Percentiles rank a stretch among this genome's conserved stretches.
Conservation (phyloP, 92 coral and sea anemone genomes). For the Phenganax marumi region DNA sequence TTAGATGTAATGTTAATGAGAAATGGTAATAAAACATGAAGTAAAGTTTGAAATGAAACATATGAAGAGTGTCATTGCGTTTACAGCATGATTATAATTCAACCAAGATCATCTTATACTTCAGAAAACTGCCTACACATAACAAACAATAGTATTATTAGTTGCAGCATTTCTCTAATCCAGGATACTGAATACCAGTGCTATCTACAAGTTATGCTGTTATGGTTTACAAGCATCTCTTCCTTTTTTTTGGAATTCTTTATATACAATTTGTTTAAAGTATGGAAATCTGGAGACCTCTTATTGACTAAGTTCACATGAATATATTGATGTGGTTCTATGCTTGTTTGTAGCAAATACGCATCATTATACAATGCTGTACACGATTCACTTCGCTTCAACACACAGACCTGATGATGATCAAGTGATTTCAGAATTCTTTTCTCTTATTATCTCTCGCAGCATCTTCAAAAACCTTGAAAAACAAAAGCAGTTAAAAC, state of each 20-base stretch:
- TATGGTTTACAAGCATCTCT: no score
- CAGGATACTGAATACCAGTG: neutral
- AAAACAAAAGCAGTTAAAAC: neutral
- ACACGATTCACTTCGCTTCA: conserved; percentile 4
- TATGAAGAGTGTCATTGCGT: neutral
- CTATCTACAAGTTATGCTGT: neutral
- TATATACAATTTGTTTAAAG: neutral
- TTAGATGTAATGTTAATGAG: neutral
- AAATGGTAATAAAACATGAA: neutral
- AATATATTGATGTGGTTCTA: neutral
- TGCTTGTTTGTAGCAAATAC: neutral
- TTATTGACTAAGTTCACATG: neutral
- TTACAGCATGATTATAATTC: neutral
- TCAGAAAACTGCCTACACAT: neutral
- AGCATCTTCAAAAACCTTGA: conserved; percentile 71
- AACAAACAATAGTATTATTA: neutral
- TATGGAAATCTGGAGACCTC: no score
- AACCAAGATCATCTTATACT: neutral
- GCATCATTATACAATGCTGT: neutral
- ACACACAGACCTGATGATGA: neutral
- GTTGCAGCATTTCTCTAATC: conserved; percentile 2
- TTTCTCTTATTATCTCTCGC: conserved; percentile 37
- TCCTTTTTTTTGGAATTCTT: neutral
- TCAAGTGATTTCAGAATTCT: neutral
- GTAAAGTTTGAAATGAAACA: neutral